Evolutionary conservation across 1,140 invertebrate genomes (phyloP).

Genomic region (Oedothorax gibbosus): DNA sequence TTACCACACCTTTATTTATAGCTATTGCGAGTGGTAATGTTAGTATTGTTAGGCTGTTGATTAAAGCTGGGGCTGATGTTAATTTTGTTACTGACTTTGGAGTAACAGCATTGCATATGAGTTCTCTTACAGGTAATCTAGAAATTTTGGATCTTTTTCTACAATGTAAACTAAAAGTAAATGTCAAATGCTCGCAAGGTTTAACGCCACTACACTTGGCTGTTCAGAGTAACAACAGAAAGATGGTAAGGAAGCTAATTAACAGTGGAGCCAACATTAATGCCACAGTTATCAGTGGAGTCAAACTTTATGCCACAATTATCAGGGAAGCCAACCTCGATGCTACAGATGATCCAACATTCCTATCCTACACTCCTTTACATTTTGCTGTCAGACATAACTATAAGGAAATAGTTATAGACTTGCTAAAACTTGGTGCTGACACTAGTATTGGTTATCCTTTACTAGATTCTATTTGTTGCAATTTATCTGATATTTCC

Average conservation of each 20-base stretch:
- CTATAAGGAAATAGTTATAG: neutral
- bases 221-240: slow-evolving; percentile 64
- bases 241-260: slow-evolving; percentile 69
- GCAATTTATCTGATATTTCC: too few relatives aligned
- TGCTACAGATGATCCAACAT: slow-evolving; percentile 56
- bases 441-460: too few relatives aligned
- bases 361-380: neutral
- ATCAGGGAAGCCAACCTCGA: neutral
- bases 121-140: neutral
- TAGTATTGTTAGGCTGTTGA: slow-evolving; percentile 4
- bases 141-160: slow-evolving; percentile 7
- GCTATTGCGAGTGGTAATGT: slow-evolving; percentile 10
- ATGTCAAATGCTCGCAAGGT: neutral
- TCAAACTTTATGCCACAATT: neutral
- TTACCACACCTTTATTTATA: neutral
- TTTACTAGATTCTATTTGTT: too few relatives aligned
- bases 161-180: neutral
- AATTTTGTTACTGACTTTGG: neutral
- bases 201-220: slow-evolving; percentile 17
- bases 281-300: neutral
- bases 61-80: neutral
- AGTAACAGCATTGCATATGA: neutral
- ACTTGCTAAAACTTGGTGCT: neutral
- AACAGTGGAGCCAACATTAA: slow-evolving; percentile 64
- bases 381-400: slow-evolving; percentile 33